These are phyloP conservation scores for Pampusana beccarii DNA, from an alignment of 2,113 vertebrate genomes.

Conservation along the genomic window DNA sequence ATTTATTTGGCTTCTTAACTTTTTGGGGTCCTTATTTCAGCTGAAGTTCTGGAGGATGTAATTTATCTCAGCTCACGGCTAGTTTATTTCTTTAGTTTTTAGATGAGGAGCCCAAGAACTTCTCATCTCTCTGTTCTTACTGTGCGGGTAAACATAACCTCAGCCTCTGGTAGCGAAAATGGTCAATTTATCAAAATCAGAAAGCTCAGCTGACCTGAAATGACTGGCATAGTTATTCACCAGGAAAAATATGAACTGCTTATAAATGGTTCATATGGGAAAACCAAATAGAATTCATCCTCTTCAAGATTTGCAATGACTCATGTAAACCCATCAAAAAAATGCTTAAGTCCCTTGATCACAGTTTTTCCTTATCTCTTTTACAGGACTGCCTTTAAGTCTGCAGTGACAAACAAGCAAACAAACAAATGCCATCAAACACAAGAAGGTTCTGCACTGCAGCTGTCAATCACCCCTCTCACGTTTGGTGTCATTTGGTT, in stretches of 20 bases:
- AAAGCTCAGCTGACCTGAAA: not conserved
- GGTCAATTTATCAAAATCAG: not conserved
- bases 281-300: not conserved
- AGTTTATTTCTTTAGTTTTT: not conserved
- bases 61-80: not conserved
- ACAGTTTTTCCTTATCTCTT: rapidly evolving
- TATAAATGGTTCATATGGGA: not conserved
- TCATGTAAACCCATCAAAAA: not conserved
- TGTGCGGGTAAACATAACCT: not conserved
- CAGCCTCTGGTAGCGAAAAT: not conserved
- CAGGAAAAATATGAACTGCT: not conserved
- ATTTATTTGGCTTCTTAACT: not conserved
- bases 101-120: not conserved
- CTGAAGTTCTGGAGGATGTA: not conserved
- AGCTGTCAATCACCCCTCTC: not conserved
- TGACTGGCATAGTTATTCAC: not conserved
- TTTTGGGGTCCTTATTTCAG: not conserved
- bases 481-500: not conserved
- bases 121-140: not conserved
- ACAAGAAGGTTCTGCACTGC: not conserved
- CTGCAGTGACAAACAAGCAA: not conserved
- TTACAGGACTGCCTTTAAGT: not conserved
- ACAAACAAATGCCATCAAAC: not conserved
- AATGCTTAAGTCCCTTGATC: not conserved
- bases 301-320: not conserved